These are phyloP conservation scores for Yponomeuta evonymella DNA, from an alignment of 2,888 invertebrate genomes.

Conservation along the genomic window DNA sequence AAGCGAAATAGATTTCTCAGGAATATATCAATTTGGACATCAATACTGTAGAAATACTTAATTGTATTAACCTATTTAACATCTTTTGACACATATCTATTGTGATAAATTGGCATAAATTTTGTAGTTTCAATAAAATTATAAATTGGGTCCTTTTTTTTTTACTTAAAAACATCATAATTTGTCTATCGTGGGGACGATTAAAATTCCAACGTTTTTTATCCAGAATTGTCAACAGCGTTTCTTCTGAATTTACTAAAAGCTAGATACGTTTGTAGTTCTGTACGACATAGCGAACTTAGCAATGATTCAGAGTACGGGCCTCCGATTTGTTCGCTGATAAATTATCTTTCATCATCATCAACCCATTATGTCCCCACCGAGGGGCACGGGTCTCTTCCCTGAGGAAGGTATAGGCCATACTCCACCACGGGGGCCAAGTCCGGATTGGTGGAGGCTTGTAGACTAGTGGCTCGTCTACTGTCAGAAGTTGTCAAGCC, in stretches of 20 bases:
- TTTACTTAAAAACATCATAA: neutral
- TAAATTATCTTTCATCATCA: no score
- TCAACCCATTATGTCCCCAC: no score
- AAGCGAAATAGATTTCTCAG: conserved; percentile 40
- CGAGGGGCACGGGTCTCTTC: no score
- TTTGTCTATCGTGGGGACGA: neutral
- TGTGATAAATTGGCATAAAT: conserved; percentile 3
- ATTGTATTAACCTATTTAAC: conserved; percentile 62
- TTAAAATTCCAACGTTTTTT: neutral
- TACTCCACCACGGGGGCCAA: no score
- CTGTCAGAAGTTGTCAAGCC: no score
- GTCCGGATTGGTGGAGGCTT: no score
- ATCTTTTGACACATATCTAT: conserved; percentile 33
- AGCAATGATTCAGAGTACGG: neutral
- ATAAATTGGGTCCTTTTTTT: neutral
- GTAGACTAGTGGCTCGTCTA: no score
- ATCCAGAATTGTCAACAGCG: neutral
- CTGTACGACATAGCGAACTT: no score
- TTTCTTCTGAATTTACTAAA: neutral
- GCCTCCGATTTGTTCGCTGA: neutral
- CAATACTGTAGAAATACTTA: conserved; percentile 41
- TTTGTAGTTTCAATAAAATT: conserved; percentile 5
- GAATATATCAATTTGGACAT: conserved; percentile 42
- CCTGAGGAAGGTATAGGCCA: no score
- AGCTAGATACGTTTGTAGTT: neutral